Evolutionary conservation across 2,113 vertebrate genomes (phyloP).

Genomic region (Podiceps cristatus): DNA sequence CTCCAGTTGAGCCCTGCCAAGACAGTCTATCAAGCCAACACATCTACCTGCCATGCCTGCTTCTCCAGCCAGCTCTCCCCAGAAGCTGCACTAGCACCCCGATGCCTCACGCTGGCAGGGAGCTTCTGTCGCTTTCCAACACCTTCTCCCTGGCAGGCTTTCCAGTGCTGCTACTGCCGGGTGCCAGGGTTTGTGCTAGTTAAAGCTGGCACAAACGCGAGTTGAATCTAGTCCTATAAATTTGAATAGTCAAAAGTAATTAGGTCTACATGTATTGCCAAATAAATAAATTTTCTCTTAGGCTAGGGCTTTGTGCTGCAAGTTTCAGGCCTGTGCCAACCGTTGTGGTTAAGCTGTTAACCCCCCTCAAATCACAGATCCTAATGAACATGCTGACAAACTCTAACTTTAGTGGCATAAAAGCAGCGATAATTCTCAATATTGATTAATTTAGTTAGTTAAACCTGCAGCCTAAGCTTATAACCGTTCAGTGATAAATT

Average conservation of each 20-base stretch:
- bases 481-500: conserved; percentile 68
- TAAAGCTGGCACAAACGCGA: conserved; percentile 48
- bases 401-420: conserved; percentile 62
- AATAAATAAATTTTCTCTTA: conserved; percentile 63
- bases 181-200: conserved; percentile 51
- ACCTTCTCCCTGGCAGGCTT: conserved; percentile 56
- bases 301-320: conserved; percentile 49
- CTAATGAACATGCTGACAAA: conserved; percentile 69
- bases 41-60: conserved; percentile 52
- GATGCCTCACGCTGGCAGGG: neutral
- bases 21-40: conserved; percentile 6
- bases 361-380: conserved; percentile 38
- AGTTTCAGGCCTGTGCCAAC: conserved; percentile 38
- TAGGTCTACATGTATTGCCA: conserved; percentile 55
- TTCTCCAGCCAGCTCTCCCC: conserved; percentile 15
- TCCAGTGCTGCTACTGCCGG: neutral
- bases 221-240: conserved; percentile 53
- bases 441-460: conserved; percentile 77
- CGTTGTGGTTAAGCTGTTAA: conserved; percentile 63
- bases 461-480: conserved; percentile 71
- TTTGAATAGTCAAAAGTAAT: conserved; percentile 72
- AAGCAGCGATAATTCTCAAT: conserved; percentile 71
- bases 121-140: conserved; percentile 55
- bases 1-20: neutral
- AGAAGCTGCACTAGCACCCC: conserved; percentile 6